Percentiles rank a stretch among this genome's conserved stretches.
Evolutionary conservation across 1,140 invertebrate genomes (phyloP).

Genomic region (Drosophila nigromelanica): DNA sequence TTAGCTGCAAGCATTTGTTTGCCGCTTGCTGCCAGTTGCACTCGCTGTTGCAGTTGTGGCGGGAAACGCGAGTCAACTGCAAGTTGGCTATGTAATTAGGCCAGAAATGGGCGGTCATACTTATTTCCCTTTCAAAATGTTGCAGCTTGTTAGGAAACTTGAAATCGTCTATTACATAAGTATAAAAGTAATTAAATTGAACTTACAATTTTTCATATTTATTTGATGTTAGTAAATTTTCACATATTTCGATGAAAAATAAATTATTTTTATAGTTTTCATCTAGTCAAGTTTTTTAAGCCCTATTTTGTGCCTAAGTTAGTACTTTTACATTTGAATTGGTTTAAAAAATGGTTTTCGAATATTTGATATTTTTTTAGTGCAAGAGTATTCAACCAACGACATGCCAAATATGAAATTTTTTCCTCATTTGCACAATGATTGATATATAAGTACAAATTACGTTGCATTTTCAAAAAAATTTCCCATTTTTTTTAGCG

Average conservation of each 20-base stretch:
- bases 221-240: neutral
- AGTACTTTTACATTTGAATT: too few species aligned
- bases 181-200: too few species aligned
- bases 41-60: slow-evolving; percentile 5
- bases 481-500: neutral
- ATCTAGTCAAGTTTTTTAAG: too few species aligned
- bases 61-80: slow-evolving; percentile 17
- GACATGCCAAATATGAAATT: neutral
- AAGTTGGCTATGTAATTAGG: slow-evolving; percentile 59
- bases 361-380: too few species aligned
- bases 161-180: too few species aligned
- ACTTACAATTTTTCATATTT: too few species aligned
- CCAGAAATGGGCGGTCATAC: slow-evolving; percentile 42
- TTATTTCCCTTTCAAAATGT: slow-evolving; percentile 5
- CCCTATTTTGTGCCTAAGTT: too few species aligned
- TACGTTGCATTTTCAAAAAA: slow-evolving; percentile 18
- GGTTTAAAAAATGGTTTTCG: too few species aligned
- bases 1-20: slow-evolving; percentile 10
- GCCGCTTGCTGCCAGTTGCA: neutral
- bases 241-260: neutral
- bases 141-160: slow-evolving; percentile 7
- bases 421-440: slow-evolving; percentile 22
- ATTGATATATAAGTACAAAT: slow-evolving; percentile 42
- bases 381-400: neutral
- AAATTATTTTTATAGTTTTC: too few species aligned